Conservation (phyloP, 2,888 invertebrate genomes). For the Melanchra persicariae region DNA sequence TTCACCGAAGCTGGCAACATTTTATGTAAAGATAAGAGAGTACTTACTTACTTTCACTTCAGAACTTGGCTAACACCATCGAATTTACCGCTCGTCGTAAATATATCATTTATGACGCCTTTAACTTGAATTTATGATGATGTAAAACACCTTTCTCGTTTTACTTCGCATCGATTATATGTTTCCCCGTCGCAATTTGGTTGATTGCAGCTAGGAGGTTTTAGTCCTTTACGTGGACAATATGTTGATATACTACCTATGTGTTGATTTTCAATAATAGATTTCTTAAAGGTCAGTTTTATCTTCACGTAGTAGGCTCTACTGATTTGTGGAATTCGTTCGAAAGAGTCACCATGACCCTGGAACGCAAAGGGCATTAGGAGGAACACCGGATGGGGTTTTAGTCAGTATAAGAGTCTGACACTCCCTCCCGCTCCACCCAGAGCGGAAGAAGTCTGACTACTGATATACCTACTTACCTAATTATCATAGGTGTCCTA, state of each 20-base stretch:
- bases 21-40: conserved; percentile 66
- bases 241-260: not conserved
- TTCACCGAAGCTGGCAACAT: conserved; percentile 64
- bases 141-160: conserved; percentile 59
- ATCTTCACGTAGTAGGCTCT: too few relatives aligned
- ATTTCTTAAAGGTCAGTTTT: too few relatives aligned
- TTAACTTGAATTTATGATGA: conserved; percentile 56
- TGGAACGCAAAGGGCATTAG: too few relatives aligned
- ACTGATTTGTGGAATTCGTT: too few relatives aligned
- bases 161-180: conserved; percentile 45
- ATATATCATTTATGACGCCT: conserved; percentile 57
- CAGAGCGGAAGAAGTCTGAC: too few relatives aligned
- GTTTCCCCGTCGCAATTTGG: conserved; percentile 10
- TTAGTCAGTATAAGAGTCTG: too few relatives aligned
- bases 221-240: not conserved
- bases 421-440: too few relatives aligned
- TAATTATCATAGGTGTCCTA: too few relatives aligned
- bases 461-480: too few relatives aligned
- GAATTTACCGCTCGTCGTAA: conserved; percentile 59
- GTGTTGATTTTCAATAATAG: not conserved
- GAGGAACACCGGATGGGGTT: too few relatives aligned
- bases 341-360: too few relatives aligned
- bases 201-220: conserved; percentile 13
- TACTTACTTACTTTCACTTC: conserved; percentile 51
- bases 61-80: conserved; percentile 45